Percentiles rank a stretch among this genome's conserved stretches.
These are phyloP conservation scores for Mixornis gularis DNA, from an alignment of 2,113 vertebrate genomes.

Conservation along the genomic window DNA sequence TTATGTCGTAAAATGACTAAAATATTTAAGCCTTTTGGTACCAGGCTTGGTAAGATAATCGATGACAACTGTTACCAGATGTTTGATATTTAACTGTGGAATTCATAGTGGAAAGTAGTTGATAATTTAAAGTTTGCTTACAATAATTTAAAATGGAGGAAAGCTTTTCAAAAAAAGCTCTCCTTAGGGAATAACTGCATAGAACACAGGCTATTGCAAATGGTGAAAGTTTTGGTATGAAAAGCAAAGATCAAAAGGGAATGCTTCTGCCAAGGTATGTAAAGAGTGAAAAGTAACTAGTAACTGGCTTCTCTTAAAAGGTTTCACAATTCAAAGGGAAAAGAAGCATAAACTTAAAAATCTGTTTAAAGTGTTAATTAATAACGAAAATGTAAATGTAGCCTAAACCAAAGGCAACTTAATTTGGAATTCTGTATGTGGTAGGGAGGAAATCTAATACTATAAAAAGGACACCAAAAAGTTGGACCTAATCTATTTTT, in stretches of 20 bases:
- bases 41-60: constrained; percentile 49
- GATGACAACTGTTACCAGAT: constrained; percentile 59
- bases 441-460: background rate
- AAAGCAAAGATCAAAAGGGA: background rate
- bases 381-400: background rate
- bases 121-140: background rate
- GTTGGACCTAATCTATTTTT: background rate
- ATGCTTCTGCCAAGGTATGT: background rate
- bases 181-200: background rate
- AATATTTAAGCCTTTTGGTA: constrained; percentile 63
- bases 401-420: background rate
- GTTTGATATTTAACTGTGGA: constrained; percentile 20
- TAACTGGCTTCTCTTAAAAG: background rate
- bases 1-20: constrained; percentile 63
- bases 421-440: background rate
- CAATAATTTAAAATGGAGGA: background rate
- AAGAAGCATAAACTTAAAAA: background rate
- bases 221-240: background rate
- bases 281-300: background rate
- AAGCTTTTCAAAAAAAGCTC: background rate
- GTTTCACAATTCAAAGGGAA: background rate
- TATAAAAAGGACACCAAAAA: background rate
- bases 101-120: background rate
- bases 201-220: background rate
- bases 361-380: background rate